phyloP scores from a whole-genome alignment of 2,888 invertebrate species.

The Melangyna quadrimaculata region DNA sequence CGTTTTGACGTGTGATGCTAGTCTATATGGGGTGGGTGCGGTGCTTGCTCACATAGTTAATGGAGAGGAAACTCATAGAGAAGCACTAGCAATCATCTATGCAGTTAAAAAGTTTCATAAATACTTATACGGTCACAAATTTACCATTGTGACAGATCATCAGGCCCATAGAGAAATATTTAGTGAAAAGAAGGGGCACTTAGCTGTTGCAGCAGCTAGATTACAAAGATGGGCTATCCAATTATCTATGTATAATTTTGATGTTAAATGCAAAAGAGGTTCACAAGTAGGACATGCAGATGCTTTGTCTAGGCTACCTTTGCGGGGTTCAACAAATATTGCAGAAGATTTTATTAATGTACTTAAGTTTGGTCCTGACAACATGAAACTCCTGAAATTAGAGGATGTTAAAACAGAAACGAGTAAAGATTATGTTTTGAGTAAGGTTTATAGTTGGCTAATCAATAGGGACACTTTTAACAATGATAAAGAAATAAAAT shows the following conservation, averaged over 20 bases:
- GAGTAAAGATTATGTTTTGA: constrained; percentile 21
- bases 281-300: constrained; percentile 54
- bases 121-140: neutral
- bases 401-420: constrained; percentile 46
- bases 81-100: neutral
- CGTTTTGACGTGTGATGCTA: constrained; percentile 41
- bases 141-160: constrained; percentile 5
- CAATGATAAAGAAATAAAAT: neutral
- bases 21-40: constrained; percentile 44
- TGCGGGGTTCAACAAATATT: neutral
- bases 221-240: constrained; percentile 33
- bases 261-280: constrained; percentile 1
- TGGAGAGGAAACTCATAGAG: constrained; percentile 10
- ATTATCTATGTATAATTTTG: neutral
- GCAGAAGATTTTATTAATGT: constrained; percentile 23
- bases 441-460: constrained; percentile 18
- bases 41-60: constrained; percentile 41
- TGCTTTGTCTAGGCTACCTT: constrained; percentile 44
- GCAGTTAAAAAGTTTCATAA: neutral
- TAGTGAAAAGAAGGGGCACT: constrained; percentile 35
- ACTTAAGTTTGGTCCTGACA: constrained; percentile 47
- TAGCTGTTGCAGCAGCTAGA: constrained; percentile 26
- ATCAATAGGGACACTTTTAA: constrained; percentile 43
- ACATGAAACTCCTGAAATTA: constrained; percentile 71
- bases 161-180: constrained; percentile 70